phyloP scores from a whole-genome alignment of 2,888 invertebrate genomes.

The Sycophila texana region DNA sequence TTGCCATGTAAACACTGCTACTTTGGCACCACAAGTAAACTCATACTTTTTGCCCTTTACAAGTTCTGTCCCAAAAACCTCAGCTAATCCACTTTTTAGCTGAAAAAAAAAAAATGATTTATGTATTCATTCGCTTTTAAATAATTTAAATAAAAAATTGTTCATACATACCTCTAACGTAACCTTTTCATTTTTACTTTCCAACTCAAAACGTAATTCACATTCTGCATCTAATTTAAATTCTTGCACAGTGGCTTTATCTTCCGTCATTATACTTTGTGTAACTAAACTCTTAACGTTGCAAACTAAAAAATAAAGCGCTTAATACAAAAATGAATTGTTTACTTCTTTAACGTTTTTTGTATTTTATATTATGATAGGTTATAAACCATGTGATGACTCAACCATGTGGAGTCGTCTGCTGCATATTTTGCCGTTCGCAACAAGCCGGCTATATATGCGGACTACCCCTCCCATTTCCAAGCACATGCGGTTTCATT shows the following conservation, averaged over 20 bases:
- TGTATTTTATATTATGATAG: too few species aligned
- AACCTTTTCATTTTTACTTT: conserved; percentile 89
- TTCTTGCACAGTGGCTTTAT: conserved; percentile 78
- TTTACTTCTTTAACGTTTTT: too few species aligned
- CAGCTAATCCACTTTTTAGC: conserved; percentile 93
- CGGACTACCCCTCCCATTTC: too few species aligned
- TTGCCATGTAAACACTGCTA: conserved; percentile 97
- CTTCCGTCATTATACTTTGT: conserved; percentile 67
- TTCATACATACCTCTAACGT: conserved; percentile 81
- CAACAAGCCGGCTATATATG: too few species aligned
- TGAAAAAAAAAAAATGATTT: conserved; percentile 72
- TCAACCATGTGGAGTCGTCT: too few species aligned
- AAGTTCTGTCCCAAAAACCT: conserved; percentile 97
- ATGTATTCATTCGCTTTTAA: neutral
- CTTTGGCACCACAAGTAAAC: conserved; percentile 93
- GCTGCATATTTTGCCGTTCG: too few species aligned
- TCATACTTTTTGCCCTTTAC: conserved; percentile 94
- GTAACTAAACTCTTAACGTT: too few species aligned
- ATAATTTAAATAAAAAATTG: neutral
- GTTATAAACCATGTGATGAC: too few species aligned
- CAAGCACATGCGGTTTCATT: too few species aligned
- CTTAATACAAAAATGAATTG: too few species aligned
- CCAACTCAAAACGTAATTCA: conserved; percentile 96
- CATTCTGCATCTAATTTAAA: conserved; percentile 91
- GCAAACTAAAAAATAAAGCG: too few species aligned